phyloP scores from a whole-genome alignment of 1,140 invertebrate genomes.

The Drosophila guanche region DNA sequence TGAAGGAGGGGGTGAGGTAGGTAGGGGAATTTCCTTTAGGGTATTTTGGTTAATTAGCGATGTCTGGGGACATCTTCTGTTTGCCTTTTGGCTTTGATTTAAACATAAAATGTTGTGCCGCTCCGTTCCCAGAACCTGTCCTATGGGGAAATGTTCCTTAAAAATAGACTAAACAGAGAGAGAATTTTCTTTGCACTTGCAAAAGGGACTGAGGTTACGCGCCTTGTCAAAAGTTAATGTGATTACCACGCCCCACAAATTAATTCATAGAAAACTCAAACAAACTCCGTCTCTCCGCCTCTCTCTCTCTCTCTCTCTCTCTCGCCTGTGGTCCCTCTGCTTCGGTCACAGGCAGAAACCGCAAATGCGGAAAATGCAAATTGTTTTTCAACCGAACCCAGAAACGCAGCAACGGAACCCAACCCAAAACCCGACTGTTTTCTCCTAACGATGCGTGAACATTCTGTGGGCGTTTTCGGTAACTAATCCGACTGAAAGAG shows the following conservation, averaged over 20 bases:
- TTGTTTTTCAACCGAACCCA: slow-evolving; percentile 56
- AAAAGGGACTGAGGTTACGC: slow-evolving; percentile 8
- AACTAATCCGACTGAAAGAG: slow-evolving; percentile 51
- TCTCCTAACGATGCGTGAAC: slow-evolving; percentile 66
- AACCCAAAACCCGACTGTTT: slow-evolving; percentile 42
- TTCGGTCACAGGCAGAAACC: slow-evolving; percentile 51
- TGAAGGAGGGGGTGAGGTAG: no score
- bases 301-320: neutral
- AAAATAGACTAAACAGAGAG: slow-evolving; percentile 46
- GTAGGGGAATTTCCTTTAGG: slow-evolving; percentile 38
- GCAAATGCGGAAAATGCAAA: slow-evolving; percentile 78
- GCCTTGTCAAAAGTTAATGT: slow-evolving; percentile 56
- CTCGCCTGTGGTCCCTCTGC: neutral
- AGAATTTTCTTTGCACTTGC: slow-evolving; percentile 18
- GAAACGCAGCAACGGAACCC: slow-evolving; percentile 10
- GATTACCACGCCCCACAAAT: slow-evolving; percentile 75
- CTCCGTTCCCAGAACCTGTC: slow-evolving; percentile 11
- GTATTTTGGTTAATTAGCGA: slow-evolving; percentile 71
- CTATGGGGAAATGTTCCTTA: slow-evolving; percentile 57
- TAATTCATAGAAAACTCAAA: slow-evolving; percentile 69
- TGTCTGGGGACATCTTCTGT: slow-evolving; percentile 61
- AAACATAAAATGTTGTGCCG: slow-evolving; percentile 57
- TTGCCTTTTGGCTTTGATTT: slow-evolving; percentile 51
- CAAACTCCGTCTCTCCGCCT: slow-evolving; percentile 15
- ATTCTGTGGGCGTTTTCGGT: slow-evolving; percentile 73